Conservation (phyloP, 2,113 vertebrate genomes). For the Eonycteris spelaea region DNA sequence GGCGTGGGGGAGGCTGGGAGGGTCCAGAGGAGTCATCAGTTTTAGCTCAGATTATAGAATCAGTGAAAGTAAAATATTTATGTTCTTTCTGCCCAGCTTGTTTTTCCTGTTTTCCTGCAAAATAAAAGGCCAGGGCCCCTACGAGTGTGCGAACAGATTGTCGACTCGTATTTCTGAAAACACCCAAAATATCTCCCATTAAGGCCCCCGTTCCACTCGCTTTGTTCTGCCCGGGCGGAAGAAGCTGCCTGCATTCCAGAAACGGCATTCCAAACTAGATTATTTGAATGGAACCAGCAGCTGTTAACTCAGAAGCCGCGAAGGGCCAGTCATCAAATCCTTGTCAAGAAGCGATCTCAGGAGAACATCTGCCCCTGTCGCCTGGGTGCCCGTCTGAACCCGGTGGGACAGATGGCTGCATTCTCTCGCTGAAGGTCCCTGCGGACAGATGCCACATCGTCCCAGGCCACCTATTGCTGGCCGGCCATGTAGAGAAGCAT, state of each 20-base stretch:
- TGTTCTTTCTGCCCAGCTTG: background rate
- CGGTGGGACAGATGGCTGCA: background rate
- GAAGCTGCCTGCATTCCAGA: slow-evolving; percentile 29
- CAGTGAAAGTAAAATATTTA: slow-evolving; percentile 11
- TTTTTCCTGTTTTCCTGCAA: slow-evolving; percentile 31
- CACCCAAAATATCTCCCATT: slow-evolving; percentile 28
- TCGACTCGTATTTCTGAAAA: slow-evolving; percentile 40
- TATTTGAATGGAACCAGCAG: slow-evolving; percentile 46
- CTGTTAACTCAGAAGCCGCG: background rate
- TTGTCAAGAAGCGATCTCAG: background rate
- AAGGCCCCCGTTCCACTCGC: background rate
- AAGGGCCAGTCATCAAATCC: background rate
- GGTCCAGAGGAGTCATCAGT: background rate
- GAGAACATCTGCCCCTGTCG: background rate
- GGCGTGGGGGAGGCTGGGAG: background rate
- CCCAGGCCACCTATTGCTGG: background rate
- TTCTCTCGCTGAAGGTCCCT: background rate
- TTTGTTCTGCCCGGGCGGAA: slow-evolving; percentile 19
- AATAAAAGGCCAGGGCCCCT: slow-evolving; percentile 25
- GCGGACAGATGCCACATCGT: background rate
- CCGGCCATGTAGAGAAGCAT: background rate
- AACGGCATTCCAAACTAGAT: slow-evolving; percentile 46
- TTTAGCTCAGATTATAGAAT: background rate
- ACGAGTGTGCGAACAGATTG: slow-evolving; percentile 35
- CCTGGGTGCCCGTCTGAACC: background rate